Percentiles rank a stretch among this genome's conserved stretches.
Evolutionary conservation across 2,888 invertebrate genomes (phyloP).

Genomic region (Eledone cirrhosa): DNA sequence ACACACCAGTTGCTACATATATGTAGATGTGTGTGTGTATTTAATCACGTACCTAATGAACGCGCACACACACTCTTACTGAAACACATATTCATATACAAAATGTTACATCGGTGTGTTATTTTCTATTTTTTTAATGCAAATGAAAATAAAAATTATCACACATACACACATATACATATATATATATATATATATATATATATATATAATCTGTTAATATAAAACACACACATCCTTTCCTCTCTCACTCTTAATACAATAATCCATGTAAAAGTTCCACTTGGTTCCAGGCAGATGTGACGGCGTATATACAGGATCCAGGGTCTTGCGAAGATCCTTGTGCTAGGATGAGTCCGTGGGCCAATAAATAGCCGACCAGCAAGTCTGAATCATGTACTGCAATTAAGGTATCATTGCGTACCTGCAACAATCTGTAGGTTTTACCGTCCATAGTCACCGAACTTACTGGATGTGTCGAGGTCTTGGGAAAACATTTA

Average conservation of each 20-base stretch:
- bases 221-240: too few relatives aligned
- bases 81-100: too few relatives aligned
- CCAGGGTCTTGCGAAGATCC: slow-evolving; percentile 7
- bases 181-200: too few relatives aligned
- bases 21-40: too few relatives aligned
- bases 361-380: neutral
- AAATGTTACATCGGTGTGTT: too few relatives aligned
- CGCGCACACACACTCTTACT: too few relatives aligned
- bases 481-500: slow-evolving; percentile 6
- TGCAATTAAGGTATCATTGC: neutral
- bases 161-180: too few relatives aligned
- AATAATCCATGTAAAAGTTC: slow-evolving; percentile 15
- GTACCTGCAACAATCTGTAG: slow-evolving; percentile 9
- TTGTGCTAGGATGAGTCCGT: slow-evolving; percentile 7
- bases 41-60: too few relatives aligned
- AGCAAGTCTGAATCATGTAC: slow-evolving; percentile 3
- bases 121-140: too few relatives aligned
- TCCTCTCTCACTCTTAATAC: neutral
- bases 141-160: too few relatives aligned
- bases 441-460: slow-evolving; percentile 18
- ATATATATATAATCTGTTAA: too few relatives aligned
- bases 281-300: slow-evolving; percentile 2
- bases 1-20: too few relatives aligned
- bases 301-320: slow-evolving; percentile 23
- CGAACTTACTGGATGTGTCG: slow-evolving; percentile 4